These are phyloP conservation scores for Drosophila longiperda DNA, from an alignment of 2,888 invertebrate species.

Conservation along the genomic window DNA sequence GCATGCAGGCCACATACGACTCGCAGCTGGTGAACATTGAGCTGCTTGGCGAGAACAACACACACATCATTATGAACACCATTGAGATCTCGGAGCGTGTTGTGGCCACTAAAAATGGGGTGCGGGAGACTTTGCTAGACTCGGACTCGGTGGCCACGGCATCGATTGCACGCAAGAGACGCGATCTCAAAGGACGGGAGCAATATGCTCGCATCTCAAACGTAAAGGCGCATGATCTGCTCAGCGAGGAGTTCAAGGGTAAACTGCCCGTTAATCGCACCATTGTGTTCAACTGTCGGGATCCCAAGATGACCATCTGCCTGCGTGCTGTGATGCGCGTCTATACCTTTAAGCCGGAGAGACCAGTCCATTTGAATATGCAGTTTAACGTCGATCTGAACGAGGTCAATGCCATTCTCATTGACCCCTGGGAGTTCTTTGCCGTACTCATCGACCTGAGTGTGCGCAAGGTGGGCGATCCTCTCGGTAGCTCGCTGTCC, in stretches of 20 bases:
- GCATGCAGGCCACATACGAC: constrained; percentile 82
- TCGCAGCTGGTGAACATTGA: constrained; percentile 78
- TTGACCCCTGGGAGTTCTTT: constrained; percentile 85
- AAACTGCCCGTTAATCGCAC: constrained; percentile 84
- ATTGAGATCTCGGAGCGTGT: constrained; percentile 33
- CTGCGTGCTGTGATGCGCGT: constrained; percentile 82
- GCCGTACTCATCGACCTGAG: constrained; percentile 81
- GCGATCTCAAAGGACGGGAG: constrained; percentile 75
- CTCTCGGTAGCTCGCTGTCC: constrained; percentile 64
- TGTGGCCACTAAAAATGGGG: constrained; percentile 46
- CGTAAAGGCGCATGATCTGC: constrained; percentile 75
- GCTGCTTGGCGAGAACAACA: constrained; percentile 81
- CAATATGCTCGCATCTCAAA: constrained; percentile 82
- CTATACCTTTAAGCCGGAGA: constrained; percentile 82
- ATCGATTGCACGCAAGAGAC: constrained; percentile 70
- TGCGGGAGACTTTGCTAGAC: constrained; percentile 54
- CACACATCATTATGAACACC: constrained; percentile 78
- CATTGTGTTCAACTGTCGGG: constrained; percentile 84
- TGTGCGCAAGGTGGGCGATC: constrained; percentile 78
- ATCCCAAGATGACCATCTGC: constrained; percentile 81
- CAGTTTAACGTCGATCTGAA: constrained; percentile 82
- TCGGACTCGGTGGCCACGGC: constrained; percentile 67
- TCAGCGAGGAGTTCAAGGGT: constrained; percentile 82
- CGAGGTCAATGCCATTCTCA: constrained; percentile 83
- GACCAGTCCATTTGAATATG: constrained; percentile 78